phyloP scores from a whole-genome alignment of 1,140 invertebrate species.

The Lucilia sericata region DNA sequence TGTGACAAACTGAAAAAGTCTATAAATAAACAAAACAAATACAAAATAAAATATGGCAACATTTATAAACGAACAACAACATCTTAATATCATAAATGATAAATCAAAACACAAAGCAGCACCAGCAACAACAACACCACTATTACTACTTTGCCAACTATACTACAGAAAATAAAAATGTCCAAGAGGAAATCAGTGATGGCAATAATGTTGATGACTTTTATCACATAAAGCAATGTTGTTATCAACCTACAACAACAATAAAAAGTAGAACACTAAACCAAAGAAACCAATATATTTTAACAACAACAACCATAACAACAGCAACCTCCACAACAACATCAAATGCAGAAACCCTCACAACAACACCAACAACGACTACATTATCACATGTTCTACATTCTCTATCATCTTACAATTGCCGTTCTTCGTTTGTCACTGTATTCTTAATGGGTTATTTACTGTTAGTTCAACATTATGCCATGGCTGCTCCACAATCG shows the following conservation, averaged over 20 bases:
- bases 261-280: slow-evolving; percentile 5
- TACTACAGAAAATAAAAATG: not conserved
- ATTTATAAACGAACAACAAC: not conserved
- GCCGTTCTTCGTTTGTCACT: not conserved
- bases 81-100: not conserved
- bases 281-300: not conserved
- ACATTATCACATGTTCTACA: slow-evolving; percentile 1
- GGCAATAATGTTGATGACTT: not conserved
- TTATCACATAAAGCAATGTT: slow-evolving; percentile 33
- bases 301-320: slow-evolving; percentile 15
- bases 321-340: no score
- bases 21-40: not conserved
- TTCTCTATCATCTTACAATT: not conserved
- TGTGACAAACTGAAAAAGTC: not conserved
- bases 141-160: not conserved
- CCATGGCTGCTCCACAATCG: slow-evolving; percentile 56
- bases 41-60: not conserved
- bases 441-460: slow-evolving; percentile 43
- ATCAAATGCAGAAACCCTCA: no score
- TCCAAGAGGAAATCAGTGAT: not conserved
- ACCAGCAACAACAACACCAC: not conserved
- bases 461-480: slow-evolving; percentile 31
- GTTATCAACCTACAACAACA: not conserved
- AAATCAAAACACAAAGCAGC: slow-evolving; percentile 22
- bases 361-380: not conserved